Conservation (phyloP, 2,797 vertebrate genomes). For the Epinephelus awoara region DNA sequence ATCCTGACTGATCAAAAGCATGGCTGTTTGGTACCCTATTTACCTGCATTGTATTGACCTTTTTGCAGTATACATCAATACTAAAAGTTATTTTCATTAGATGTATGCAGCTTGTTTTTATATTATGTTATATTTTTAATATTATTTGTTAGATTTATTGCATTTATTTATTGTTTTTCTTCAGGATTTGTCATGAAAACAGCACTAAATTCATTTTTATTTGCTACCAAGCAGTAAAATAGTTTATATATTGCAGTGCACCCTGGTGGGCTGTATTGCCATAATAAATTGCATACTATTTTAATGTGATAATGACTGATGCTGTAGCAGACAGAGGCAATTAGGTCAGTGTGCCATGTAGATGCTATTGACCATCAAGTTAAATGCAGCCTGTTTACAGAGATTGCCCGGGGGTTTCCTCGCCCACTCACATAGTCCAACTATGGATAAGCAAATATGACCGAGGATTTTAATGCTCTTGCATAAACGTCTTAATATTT, state of each 20-base stretch:
- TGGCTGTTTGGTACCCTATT: constrained; percentile 1
- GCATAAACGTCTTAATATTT: constrained; percentile 18
- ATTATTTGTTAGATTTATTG: background rate
- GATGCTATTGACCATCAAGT: background rate
- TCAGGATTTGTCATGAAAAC: constrained; percentile 6
- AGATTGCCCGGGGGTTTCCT: background rate
- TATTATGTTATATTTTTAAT: background rate
- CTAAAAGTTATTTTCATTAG: too few species aligned
- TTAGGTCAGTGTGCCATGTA: background rate
- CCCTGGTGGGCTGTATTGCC: background rate
- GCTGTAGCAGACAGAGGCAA: constrained; percentile 8
- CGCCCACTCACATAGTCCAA: background rate
- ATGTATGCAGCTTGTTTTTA: too few species aligned
- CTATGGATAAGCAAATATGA: background rate
- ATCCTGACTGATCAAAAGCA: constrained; percentile 27
- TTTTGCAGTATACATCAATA: background rate
- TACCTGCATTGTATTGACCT: constrained; percentile 1
- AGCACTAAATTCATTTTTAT: background rate
- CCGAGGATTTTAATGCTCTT: background rate
- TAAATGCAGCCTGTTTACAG: constrained; percentile 9
- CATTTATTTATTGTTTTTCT: background rate
- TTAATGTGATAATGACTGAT: constrained; percentile 14
- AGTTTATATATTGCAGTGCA: background rate
- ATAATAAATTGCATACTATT: background rate
- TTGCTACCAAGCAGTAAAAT: background rate